These are phyloP conservation scores for Agrotis exclamationis DNA, from an alignment of 2,888 invertebrate species.

Conservation along the genomic window DNA sequence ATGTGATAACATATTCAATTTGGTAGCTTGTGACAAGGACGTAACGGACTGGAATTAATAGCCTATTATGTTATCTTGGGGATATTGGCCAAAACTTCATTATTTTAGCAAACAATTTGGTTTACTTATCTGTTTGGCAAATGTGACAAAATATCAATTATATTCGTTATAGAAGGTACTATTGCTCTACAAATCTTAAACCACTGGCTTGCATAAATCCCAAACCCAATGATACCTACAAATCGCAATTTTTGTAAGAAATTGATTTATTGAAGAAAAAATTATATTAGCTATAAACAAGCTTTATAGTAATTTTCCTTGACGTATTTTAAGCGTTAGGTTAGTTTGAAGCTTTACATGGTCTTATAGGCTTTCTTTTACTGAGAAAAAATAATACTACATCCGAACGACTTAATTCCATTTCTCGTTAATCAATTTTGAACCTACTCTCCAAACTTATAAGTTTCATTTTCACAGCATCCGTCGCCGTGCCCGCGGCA, in stretches of 20 bases:
- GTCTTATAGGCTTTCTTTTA: too few species aligned
- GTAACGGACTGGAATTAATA: constrained; percentile 24
- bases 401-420: not conserved
- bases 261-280: too few species aligned
- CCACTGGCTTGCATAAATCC: not conserved
- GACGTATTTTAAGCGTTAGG: too few species aligned
- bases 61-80: constrained; percentile 24
- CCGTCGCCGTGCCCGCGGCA: constrained; percentile 94
- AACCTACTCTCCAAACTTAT: too few species aligned
- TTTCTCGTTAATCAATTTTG: not conserved
- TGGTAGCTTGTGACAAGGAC: constrained; percentile 10
- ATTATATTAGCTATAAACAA: not conserved
- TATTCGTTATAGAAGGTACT: too few species aligned
- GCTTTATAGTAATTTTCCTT: not conserved
- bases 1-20: not conserved
- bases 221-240: not conserved
- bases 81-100: not conserved
- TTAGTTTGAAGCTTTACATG: too few species aligned
- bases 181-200: too few species aligned
- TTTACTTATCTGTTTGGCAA: not conserved
- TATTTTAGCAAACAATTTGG: constrained; percentile 1
- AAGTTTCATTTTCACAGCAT: constrained; percentile 66
- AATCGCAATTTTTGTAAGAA: not conserved
- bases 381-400: not conserved
- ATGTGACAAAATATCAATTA: not conserved